phyloP scores from a whole-genome alignment of 2,888 invertebrate genomes.

The Pachymerium ferrugineum region DNA sequence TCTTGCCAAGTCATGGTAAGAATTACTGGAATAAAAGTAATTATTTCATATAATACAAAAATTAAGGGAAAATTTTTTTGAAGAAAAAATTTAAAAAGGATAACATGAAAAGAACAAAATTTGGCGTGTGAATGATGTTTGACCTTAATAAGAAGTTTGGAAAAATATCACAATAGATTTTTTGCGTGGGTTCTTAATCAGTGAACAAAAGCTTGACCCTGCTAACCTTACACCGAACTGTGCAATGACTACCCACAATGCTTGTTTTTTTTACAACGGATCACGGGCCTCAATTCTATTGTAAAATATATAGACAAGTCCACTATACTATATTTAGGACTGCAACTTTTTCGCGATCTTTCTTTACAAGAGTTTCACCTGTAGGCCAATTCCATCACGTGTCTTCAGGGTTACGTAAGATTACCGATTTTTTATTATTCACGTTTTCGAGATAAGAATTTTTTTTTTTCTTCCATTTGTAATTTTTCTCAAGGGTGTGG shows the following conservation, averaged over 20 bases:
- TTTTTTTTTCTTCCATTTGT: not conserved
- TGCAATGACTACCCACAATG: conserved; percentile 6
- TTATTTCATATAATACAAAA: not conserved
- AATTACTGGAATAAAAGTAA: too few relatives aligned
- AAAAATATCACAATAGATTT: conserved; percentile 11
- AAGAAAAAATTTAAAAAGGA: not conserved
- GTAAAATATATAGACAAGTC: not conserved
- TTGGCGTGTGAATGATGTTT: not conserved
- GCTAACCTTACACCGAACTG: not conserved
- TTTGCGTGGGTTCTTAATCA: conserved; percentile 23
- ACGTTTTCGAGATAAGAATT: not conserved
- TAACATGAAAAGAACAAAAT: not conserved
- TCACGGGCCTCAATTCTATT: not conserved
- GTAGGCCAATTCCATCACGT: too few relatives aligned
- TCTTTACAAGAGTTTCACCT: too few relatives aligned
- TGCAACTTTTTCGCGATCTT: not conserved
- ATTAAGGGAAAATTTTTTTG: not conserved
- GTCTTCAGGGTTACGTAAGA: conserved; percentile 11
- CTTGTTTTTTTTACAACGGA: not conserved
- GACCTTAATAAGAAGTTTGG: not conserved
- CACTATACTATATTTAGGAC: not conserved
- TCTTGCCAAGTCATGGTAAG: too few relatives aligned
- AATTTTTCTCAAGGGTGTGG: conserved; percentile 7
- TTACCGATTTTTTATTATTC: not conserved
- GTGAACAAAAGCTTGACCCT: conserved; percentile 10